These are phyloP conservation scores for Psittacara wagleri DNA, from an alignment of 2,113 vertebrate genomes.

Conservation along the genomic window DNA sequence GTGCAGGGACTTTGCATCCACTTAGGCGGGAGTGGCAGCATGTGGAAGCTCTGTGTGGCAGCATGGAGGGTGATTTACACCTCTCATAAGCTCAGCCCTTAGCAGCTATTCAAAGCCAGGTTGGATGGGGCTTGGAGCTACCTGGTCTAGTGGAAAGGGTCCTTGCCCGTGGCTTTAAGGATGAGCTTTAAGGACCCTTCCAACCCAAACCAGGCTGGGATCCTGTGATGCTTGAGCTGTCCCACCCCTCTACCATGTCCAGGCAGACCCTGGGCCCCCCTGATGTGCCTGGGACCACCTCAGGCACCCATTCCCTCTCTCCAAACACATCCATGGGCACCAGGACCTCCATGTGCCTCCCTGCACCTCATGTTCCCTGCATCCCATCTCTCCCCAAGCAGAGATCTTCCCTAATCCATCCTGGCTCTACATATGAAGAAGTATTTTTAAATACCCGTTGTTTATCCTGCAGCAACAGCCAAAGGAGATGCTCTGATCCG, in stretches of 20 bases:
- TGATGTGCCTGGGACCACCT: neutral
- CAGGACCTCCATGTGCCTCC: neutral
- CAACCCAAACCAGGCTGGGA: neutral
- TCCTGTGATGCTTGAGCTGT: neutral
- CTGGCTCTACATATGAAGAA: neutral
- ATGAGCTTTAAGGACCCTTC: neutral
- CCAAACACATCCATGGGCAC: neutral
- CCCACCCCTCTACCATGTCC: neutral
- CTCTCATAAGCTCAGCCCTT: neutral
- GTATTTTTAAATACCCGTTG: constrained; percentile 20
- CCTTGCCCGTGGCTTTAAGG: neutral
- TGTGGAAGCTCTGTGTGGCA: neutral
- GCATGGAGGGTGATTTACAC: neutral
- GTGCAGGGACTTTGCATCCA: neutral
- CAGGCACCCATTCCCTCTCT: neutral
- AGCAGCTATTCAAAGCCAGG: neutral
- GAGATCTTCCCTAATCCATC: neutral
- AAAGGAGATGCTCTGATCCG: neutral
- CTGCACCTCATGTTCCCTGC: neutral
- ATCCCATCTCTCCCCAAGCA: neutral
- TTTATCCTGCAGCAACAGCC: neutral
- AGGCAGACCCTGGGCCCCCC: neutral
- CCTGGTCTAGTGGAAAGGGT: neutral
- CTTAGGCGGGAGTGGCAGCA: neutral
- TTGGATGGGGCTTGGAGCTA: neutral